Evolutionary conservation across 2,888 invertebrate genomes (phyloP).

Genomic region (Phaonia tiefii): DNA sequence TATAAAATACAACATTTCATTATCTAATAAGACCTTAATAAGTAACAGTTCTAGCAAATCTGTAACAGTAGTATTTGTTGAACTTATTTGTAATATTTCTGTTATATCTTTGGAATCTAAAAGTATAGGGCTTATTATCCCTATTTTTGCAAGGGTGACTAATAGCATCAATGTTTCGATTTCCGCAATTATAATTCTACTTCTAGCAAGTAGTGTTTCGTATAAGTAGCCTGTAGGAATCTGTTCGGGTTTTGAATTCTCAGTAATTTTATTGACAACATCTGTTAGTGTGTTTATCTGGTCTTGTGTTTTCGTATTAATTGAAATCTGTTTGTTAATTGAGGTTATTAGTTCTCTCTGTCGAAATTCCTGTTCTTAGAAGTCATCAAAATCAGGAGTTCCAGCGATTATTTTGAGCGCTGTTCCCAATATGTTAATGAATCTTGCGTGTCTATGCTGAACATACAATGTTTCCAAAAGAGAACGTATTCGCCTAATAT

Average conservation of each 20-base stretch:
- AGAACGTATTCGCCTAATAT: too few species aligned
- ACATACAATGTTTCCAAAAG: neutral
- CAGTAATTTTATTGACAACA: too few species aligned
- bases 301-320: too few species aligned
- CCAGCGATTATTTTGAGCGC: constrained; percentile 6
- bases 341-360: constrained; percentile 1
- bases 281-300: neutral
- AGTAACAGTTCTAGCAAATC: constrained; percentile 52
- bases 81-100: constrained; percentile 36
- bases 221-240: neutral
- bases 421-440: too few species aligned
- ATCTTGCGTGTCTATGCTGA: neutral
- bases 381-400: constrained; percentile 2
- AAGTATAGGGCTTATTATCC: constrained; percentile 21
- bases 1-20: constrained; percentile 41
- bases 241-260: too few species aligned
- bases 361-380: too few species aligned
- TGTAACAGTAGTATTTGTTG: constrained; percentile 51
- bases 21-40: constrained; percentile 44
- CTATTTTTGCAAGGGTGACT: constrained; percentile 28
- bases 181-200: constrained; percentile 36
- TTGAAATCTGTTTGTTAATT: too few species aligned
- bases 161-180: constrained; percentile 25
- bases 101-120: constrained; percentile 21
- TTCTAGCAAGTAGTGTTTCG: constrained; percentile 19